Evolutionary conservation across 37 sponge, comb jelly and placozoan genomes (phyloP).

Genomic region (Lycopodina hypogea): DNA sequence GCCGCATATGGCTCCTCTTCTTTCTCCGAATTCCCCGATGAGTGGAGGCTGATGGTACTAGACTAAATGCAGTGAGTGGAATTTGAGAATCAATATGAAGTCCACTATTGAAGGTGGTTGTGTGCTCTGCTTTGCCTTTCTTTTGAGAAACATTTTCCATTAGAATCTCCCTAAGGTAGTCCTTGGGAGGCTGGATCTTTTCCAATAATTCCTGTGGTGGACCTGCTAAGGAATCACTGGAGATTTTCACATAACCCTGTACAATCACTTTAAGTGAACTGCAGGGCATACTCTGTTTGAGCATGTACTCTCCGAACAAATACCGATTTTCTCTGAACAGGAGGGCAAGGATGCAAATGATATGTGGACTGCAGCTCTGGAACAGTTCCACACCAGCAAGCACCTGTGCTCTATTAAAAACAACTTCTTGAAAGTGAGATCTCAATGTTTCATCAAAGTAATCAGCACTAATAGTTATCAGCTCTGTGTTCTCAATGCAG

Average conservation of each 20-base stretch:
- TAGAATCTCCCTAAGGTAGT: constrained; percentile 9
- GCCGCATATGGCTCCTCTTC: not conserved
- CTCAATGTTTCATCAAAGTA: not conserved
- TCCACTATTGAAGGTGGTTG: no score
- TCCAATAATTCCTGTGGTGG: not conserved
- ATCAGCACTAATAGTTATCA: not conserved
- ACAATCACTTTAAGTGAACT: not conserved
- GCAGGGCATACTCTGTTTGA: constrained; percentile 4
- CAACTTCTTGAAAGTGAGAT: not conserved
- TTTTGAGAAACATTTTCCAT: not conserved
- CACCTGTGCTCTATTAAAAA: constrained; percentile 6
- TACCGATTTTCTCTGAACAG: not conserved
- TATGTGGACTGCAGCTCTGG: not conserved
- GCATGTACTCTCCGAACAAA: constrained; percentile 9
- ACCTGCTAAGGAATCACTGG: not conserved
- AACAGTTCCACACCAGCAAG: constrained; percentile 3
- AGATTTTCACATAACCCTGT: constrained; percentile 14
- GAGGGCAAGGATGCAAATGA: not conserved
- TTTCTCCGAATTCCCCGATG: no score
- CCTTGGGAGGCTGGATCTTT: constrained; percentile 19
- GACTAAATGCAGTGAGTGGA: not conserved
- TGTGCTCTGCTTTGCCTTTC: not conserved
- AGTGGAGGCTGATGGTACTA: no score
- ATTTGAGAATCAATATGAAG: not conserved
- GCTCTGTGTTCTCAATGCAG: constrained; percentile 4